Evolutionary conservation across 1,140 invertebrate genomes (phyloP).

Genomic region (Rhyacophila brunnea): DNA sequence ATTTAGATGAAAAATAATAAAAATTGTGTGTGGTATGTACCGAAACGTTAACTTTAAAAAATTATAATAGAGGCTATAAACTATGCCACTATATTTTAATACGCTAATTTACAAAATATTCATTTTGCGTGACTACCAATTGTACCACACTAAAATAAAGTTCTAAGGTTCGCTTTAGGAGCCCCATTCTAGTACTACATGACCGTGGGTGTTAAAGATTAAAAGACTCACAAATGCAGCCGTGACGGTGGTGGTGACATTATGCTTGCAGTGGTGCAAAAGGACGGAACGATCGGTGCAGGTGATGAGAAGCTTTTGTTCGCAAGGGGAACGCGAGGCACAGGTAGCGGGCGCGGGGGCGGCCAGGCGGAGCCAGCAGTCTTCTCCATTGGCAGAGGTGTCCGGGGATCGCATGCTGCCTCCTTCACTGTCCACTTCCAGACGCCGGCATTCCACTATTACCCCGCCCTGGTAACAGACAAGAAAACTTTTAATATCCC

Average conservation of each 20-base stretch:
- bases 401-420: conserved; percentile 26
- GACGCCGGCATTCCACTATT: conserved; percentile 43
- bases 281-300: conserved; percentile 46
- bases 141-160: not conserved
- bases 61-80: too few relatives aligned
- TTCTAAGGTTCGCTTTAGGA: too few relatives aligned
- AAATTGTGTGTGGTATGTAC: too few relatives aligned
- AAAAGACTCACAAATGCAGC: conserved; percentile 27
- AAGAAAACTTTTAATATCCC: too few relatives aligned
- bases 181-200: too few relatives aligned
- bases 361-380: conserved; percentile 36
- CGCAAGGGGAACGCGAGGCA: conserved; percentile 40
- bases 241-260: conserved; percentile 29
- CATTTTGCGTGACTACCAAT: too few relatives aligned
- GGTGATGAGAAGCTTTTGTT: conserved; percentile 39
- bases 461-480: conserved; percentile 42
- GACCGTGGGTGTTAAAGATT: not conserved
- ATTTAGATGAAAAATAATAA: too few relatives aligned
- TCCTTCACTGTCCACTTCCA: conserved; percentile 38
- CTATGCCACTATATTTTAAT: too few relatives aligned
- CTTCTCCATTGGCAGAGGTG: conserved; percentile 35
- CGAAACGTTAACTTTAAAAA: too few relatives aligned
- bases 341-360: conserved; percentile 42
- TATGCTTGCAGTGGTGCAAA: conserved; percentile 25
- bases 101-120: too few relatives aligned